phyloP scores from a whole-genome alignment of 2,888 invertebrate species.

The Drosophila ustulata region DNA sequence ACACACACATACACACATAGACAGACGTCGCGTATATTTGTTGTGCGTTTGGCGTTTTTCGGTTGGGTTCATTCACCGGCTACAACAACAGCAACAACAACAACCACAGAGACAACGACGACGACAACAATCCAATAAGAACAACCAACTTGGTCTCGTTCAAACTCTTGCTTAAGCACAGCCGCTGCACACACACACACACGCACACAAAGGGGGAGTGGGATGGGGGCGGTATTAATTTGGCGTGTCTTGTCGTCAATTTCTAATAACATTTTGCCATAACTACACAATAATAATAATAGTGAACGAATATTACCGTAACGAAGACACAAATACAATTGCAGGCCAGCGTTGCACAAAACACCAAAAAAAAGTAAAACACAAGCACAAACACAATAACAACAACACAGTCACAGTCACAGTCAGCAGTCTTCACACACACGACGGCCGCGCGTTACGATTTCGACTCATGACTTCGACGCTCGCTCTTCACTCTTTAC shows the following conservation, averaged over 20 bases:
- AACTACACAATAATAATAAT: slow-evolving; percentile 19
- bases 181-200: slow-evolving; percentile 8
- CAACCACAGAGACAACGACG: slow-evolving; percentile 12
- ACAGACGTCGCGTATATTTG: slow-evolving; percentile 42
- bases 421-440: slow-evolving; percentile 23
- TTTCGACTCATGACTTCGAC: slow-evolving; percentile 49
- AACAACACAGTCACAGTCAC: slow-evolving; percentile 23
- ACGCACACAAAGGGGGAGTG: background rate
- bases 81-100: slow-evolving; percentile 36
- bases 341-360: no score
- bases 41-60: slow-evolving; percentile 54
- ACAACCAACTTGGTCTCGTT: slow-evolving; percentile 57
- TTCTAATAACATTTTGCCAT: slow-evolving; percentile 46
- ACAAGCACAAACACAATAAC: slow-evolving; percentile 22
- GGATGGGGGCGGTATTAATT: slow-evolving; percentile 35
- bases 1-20: slow-evolving; percentile 12
- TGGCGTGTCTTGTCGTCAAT: slow-evolving; percentile 54
- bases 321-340: slow-evolving; percentile 39
- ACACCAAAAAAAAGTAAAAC: slow-evolving; percentile 12
- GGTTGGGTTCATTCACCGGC: slow-evolving; percentile 65
- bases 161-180: slow-evolving; percentile 63
- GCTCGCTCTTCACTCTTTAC: slow-evolving; percentile 2
- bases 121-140: slow-evolving; percentile 65
- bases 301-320: slow-evolving; percentile 51
- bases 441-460: slow-evolving; percentile 40